These are phyloP conservation scores for Siniperca obscura DNA, from an alignment of 2,797 vertebrate species.

Conservation along the genomic window DNA sequence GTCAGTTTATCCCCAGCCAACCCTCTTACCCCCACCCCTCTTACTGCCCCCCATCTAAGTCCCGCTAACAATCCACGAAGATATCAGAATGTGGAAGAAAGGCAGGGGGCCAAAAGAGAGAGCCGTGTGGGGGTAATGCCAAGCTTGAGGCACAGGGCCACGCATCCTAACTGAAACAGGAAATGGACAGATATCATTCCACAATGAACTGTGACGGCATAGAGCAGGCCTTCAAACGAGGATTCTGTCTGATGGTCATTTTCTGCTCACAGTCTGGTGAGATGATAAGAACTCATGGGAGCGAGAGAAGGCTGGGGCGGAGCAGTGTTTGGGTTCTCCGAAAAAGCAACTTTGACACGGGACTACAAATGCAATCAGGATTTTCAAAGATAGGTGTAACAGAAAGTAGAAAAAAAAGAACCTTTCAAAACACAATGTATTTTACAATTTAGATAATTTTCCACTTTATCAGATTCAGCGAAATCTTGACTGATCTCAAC, in stretches of 20 bases:
- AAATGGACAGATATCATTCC: slow-evolving; percentile 70
- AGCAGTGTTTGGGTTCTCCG: slow-evolving; percentile 9
- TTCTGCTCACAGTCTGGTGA: slow-evolving; percentile 53
- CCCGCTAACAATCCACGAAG: slow-evolving; percentile 65
- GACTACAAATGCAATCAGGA: slow-evolving; percentile 21
- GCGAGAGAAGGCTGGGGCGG: slow-evolving; percentile 33
- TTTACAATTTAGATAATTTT: slow-evolving; percentile 21
- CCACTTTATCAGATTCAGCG: slow-evolving; percentile 20
- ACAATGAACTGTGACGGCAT: slow-evolving; percentile 68
- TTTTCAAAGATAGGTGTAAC: slow-evolving; percentile 27
- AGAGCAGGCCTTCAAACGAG: slow-evolving; percentile 66
- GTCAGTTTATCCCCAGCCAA: slow-evolving; percentile 85
- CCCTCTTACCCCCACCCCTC: slow-evolving; percentile 56
- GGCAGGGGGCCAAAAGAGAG: slow-evolving; percentile 60
- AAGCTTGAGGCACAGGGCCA: slow-evolving; percentile 62
- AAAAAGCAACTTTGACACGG: slow-evolving; percentile 16
- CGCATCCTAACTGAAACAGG: slow-evolving; percentile 55
- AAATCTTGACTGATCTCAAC: slow-evolving; percentile 12
- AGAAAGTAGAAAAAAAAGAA: slow-evolving; percentile 8
- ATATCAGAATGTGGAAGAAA: slow-evolving; percentile 75
- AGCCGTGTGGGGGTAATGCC: slow-evolving; percentile 63
- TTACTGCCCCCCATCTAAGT: slow-evolving; percentile 53
- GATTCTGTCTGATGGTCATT: slow-evolving; percentile 58
- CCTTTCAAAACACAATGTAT: slow-evolving; percentile 22
- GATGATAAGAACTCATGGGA: slow-evolving; percentile 61